Evolutionary conservation across 2,797 vertebrate species (phyloP).

Genomic region (Chloroceryle inda): DNA sequence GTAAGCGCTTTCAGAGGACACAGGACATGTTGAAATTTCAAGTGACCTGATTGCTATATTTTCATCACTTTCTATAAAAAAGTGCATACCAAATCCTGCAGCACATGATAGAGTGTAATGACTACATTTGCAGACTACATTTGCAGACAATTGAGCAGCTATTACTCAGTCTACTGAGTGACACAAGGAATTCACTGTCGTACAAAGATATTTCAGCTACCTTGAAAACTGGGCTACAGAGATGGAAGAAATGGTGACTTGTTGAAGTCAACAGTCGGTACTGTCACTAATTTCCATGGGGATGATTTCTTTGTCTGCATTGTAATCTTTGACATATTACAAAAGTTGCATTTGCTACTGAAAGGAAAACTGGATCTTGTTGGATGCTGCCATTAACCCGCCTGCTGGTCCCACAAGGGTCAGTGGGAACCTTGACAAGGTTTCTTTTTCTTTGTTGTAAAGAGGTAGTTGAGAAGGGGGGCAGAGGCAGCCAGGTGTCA

Average conservation of each 20-base stretch:
- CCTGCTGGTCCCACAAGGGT: neutral
- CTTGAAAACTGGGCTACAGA: neutral
- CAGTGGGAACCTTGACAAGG: neutral
- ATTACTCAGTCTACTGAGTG: neutral
- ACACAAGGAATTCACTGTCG: neutral
- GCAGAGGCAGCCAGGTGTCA: neutral
- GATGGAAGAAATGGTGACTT: neutral
- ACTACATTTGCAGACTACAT: neutral
- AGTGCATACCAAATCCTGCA: neutral
- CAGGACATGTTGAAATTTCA: neutral
- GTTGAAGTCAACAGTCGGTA: neutral
- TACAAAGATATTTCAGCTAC: rapidly evolving
- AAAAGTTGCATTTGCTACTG: neutral
- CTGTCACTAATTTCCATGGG: neutral
- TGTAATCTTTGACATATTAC: neutral
- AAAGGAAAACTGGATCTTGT: neutral
- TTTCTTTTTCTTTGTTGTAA: neutral
- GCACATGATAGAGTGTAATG: neutral
- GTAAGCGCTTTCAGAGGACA: neutral
- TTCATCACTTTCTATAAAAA: neutral
- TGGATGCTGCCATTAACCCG: neutral
- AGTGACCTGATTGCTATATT: neutral
- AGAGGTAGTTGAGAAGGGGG: neutral
- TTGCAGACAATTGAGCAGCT: neutral
- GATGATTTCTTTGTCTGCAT: neutral